phyloP scores from a whole-genome alignment of 2,888 invertebrate species.

The Habroteleia sp. region DNA sequence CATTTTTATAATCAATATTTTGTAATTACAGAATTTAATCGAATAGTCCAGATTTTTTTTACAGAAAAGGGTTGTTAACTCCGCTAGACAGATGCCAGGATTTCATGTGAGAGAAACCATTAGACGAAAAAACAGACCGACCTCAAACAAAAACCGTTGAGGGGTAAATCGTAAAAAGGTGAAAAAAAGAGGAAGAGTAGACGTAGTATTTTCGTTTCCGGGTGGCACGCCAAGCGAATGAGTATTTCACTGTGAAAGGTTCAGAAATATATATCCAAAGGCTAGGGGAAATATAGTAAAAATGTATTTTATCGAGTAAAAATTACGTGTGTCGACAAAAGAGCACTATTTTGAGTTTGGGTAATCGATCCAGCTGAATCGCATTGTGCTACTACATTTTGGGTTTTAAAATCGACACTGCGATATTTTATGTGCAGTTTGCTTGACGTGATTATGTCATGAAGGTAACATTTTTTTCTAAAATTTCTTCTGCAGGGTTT shows the following conservation, averaged over 20 bases:
- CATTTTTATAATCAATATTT: conserved; percentile 26
- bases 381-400: conserved; percentile 56
- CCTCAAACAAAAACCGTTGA: conserved; percentile 75
- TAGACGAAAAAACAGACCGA: conserved; percentile 71
- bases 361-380: conserved; percentile 60
- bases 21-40: conserved; percentile 35
- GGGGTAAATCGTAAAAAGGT: conserved; percentile 70
- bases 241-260: conserved; percentile 58
- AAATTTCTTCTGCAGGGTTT: too few species aligned
- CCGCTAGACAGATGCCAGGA: conserved; percentile 63
- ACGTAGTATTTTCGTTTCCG: conserved; percentile 73
- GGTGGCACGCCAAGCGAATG: conserved; percentile 67
- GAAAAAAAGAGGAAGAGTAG: conserved; percentile 66
- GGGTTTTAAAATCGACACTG: conserved; percentile 39
- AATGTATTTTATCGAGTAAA: conserved; percentile 61
- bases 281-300: conserved; percentile 44
- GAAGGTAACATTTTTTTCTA: conserved; percentile 15
- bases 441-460: conserved; percentile 41
- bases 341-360: conserved; percentile 44
- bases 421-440: conserved; percentile 46
- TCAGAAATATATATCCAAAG: conserved; percentile 50
- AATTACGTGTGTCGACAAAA: conserved; percentile 63
- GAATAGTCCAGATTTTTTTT: conserved; percentile 45
- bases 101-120: conserved; percentile 76
- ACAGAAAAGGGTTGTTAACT: conserved; percentile 68